Conservation (phyloP, 2,113 vertebrate genomes). For the Pelodiscus sinensis region DNA sequence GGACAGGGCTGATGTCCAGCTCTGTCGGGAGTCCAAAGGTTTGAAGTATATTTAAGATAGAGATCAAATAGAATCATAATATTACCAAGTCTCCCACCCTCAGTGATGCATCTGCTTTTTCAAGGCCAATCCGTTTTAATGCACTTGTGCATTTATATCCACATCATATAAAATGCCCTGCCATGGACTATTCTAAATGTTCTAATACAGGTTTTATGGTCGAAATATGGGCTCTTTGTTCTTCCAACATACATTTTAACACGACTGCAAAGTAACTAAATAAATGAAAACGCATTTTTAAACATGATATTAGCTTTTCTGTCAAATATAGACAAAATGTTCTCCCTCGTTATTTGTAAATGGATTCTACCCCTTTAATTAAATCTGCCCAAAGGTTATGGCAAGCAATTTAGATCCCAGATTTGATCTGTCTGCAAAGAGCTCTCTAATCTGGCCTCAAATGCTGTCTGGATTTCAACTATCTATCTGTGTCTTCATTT, state of each 20-base stretch:
- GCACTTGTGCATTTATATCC: constrained; percentile 55
- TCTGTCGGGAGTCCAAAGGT: constrained; percentile 40
- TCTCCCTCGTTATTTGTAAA: neutral
- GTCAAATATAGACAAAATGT: fast-evolving
- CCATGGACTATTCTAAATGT: constrained; percentile 41
- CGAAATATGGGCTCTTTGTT: constrained; percentile 34
- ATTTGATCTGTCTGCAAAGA: neutral
- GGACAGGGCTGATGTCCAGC: constrained; percentile 73
- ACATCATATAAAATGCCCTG: constrained; percentile 66
- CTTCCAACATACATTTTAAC: neutral
- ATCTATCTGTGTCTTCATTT: fast-evolving
- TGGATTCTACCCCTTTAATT: fast-evolving
- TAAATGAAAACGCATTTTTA: neutral
- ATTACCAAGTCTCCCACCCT: constrained; percentile 43
- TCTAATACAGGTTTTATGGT: constrained; percentile 26
- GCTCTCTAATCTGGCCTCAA: fast-evolving
- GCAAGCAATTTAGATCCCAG: fast-evolving
- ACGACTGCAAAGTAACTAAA: neutral
- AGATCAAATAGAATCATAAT: constrained; percentile 69
- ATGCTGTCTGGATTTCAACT: fast-evolving
- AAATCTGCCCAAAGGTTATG: fast-evolving
- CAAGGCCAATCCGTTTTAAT: constrained; percentile 65
- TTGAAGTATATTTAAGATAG: constrained; percentile 72
- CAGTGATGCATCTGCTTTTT: constrained; percentile 30
- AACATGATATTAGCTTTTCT: neutral